phyloP scores from a whole-genome alignment of 2,797 vertebrate genomes.

The Sarcophilus harrisii region DNA sequence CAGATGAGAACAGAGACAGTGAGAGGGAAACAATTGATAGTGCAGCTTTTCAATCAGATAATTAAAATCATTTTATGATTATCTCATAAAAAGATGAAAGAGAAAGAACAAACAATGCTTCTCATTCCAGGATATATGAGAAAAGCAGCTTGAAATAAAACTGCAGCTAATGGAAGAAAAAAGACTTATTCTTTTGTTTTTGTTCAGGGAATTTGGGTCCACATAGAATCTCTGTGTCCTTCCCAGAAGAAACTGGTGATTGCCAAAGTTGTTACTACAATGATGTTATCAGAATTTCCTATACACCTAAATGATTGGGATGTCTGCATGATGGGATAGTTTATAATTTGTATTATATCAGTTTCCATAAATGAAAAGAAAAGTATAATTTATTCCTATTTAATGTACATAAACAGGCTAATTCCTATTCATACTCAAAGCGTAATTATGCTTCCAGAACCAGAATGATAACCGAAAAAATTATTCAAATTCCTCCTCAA shows the following conservation, averaged over 20 bases:
- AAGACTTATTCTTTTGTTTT: neutral
- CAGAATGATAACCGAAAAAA: neutral
- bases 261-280: neutral
- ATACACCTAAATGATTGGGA: fast-evolving
- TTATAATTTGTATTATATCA: neutral
- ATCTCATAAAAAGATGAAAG: conserved; percentile 30
- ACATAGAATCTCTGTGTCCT: neutral
- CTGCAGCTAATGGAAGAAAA: neutral
- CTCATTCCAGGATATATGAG: neutral
- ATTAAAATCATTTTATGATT: conserved; percentile 11
- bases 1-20: conserved; percentile 40
- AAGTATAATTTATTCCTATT: neutral
- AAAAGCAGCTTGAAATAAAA: neutral
- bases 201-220: neutral
- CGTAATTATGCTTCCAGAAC: neutral
- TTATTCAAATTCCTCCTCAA: too few species aligned
- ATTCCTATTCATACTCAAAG: neutral
- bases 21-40: neutral
- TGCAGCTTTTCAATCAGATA: conserved; percentile 35
- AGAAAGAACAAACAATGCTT: conserved; percentile 22
- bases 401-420: neutral
- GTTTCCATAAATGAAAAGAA: neutral
- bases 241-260: neutral
- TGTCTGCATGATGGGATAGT: too few species aligned
- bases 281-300: neutral